Percentiles rank a stretch among this genome's conserved stretches.
phyloP scores from a whole-genome alignment of 2,888 invertebrate species.

The Patella depressa region DNA sequence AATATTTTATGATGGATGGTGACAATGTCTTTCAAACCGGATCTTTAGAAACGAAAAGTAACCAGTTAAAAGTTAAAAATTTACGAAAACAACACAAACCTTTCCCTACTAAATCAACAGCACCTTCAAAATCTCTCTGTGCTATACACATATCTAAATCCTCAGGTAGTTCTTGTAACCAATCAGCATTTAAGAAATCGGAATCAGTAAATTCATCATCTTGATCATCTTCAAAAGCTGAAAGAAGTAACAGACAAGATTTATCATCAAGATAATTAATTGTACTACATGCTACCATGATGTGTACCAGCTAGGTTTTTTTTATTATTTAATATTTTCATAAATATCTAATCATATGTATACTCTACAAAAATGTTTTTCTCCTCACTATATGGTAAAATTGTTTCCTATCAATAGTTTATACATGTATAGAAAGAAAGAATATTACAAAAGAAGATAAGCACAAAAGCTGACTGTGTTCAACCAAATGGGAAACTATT shows the following conservation, averaged over 20 bases:
- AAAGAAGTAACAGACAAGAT: conserved; percentile 11
- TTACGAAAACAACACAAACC: conserved; percentile 45
- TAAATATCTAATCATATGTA: too few species aligned
- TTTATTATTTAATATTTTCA: too few species aligned
- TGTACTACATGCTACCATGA: too few species aligned
- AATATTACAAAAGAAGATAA: too few species aligned
- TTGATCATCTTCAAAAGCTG: conserved; percentile 50
- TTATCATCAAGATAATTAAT: too few species aligned
- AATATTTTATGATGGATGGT: neutral
- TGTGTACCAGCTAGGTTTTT: too few species aligned
- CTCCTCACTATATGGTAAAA: too few species aligned
- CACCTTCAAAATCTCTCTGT: conserved; percentile 94
- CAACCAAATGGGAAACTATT: too few species aligned
- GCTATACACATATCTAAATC: conserved; percentile 95
- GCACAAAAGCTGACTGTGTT: too few species aligned
- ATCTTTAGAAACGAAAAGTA: neutral
- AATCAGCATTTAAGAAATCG: conserved; percentile 73
- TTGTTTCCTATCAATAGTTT: too few species aligned
- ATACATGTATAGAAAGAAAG: too few species aligned
- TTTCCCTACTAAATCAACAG: conserved; percentile 85
- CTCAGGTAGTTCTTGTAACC: conserved; percentile 91
- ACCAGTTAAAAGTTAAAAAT: neutral
- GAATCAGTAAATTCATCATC: conserved; percentile 53
- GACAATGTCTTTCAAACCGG: neutral
- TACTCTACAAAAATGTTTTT: too few species aligned